Conservation (phyloP, 1,140 invertebrate species). For the Pseudomyrmex dendroicus region DNA sequence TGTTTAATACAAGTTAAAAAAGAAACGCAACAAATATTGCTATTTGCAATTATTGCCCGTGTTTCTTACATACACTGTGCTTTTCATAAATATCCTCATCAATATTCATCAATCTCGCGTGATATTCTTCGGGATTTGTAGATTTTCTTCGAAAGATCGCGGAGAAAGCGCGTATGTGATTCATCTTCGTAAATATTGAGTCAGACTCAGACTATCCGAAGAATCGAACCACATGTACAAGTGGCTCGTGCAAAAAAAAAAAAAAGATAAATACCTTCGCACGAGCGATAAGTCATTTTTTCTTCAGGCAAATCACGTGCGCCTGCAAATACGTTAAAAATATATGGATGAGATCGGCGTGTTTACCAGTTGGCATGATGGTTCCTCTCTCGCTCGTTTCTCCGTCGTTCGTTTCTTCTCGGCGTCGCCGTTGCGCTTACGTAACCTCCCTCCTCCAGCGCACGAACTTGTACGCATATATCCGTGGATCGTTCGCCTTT, state of each 20-base stretch:
- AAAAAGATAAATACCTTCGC: background rate
- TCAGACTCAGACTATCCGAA: constrained; percentile 1
- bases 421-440: constrained; percentile 20
- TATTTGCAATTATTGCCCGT: too few relatives aligned
- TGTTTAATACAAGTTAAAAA: too few relatives aligned
- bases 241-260: too few relatives aligned
- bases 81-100: background rate
- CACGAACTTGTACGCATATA: too few relatives aligned
- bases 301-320: background rate
- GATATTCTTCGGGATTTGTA: background rate
- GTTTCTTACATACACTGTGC: too few relatives aligned
- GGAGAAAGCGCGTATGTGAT: background rate
- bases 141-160: background rate
- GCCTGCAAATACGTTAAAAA: background rate
- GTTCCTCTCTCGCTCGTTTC: too few relatives aligned
- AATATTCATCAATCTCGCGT: constrained; percentile 17
- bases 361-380: background rate
- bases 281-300: background rate
- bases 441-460: constrained; percentile 15
- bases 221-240: background rate
- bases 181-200: constrained; percentile 38
- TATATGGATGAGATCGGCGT: background rate
- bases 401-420: background rate
- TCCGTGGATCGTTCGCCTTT: constrained; percentile 51
- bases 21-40: too few relatives aligned